Conservation (phyloP, 2,888 invertebrate genomes). For the Drosophila multiciliata region DNA sequence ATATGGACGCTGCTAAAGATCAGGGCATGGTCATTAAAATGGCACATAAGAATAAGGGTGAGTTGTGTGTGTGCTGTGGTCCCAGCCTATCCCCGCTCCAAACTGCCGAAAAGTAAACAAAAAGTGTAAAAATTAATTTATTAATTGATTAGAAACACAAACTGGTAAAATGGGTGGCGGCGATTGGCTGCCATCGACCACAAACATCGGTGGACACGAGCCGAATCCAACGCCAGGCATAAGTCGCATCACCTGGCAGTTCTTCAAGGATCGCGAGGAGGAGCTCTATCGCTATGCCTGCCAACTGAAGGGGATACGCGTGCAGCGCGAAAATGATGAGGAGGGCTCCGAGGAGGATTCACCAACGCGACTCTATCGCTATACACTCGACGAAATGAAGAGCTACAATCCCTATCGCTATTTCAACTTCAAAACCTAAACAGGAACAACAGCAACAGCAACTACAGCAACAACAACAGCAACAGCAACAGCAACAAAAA, state of each 20-base stretch:
- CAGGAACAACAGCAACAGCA: slow-evolving; percentile 1
- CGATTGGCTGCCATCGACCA: slow-evolving; percentile 49
- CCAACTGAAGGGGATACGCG: slow-evolving; percentile 67
- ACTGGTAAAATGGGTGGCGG: slow-evolving; percentile 52
- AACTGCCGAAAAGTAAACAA: neutral
- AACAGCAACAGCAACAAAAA: neutral
- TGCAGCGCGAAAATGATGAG: slow-evolving; percentile 47
- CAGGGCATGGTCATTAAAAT: slow-evolving; percentile 68
- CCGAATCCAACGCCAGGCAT: slow-evolving; percentile 33
- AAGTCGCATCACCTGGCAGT: slow-evolving; percentile 55
- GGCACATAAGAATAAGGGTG: slow-evolving; percentile 73
- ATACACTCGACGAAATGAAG: slow-evolving; percentile 73
- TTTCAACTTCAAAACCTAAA: slow-evolving; percentile 54
- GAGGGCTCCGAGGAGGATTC: slow-evolving; percentile 63
- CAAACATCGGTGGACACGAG: slow-evolving; percentile 28
- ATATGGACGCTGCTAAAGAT: slow-evolving; percentile 56
- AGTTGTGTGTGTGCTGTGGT: slow-evolving; percentile 6
- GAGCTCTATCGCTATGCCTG: slow-evolving; percentile 70
- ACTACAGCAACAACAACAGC: slow-evolving; percentile 22
- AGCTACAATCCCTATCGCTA: slow-evolving; percentile 72
- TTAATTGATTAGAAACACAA: slow-evolving; percentile 60
- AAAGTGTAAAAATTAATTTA: neutral
- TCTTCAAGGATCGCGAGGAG: slow-evolving; percentile 73
- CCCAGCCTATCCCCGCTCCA: neutral
- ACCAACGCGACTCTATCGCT: slow-evolving; percentile 57